These are phyloP conservation scores for Masticophis lateralis DNA, from an alignment of 2,797 vertebrate genomes.

Conservation along the genomic window DNA sequence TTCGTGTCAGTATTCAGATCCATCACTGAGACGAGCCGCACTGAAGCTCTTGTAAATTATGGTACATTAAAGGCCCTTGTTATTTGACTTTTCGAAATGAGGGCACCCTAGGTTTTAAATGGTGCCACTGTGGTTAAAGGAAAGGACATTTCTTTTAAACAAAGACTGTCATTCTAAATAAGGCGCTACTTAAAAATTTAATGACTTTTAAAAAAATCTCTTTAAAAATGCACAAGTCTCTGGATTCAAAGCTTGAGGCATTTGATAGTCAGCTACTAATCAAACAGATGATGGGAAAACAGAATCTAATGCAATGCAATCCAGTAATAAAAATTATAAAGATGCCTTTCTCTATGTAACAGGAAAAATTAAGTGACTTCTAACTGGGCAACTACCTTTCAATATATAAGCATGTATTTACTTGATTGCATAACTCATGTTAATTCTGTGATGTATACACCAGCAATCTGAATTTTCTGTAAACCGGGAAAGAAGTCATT, in stretches of 20 bases:
- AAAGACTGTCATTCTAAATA: not conserved
- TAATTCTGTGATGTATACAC: no score
- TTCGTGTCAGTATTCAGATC: constrained; percentile 11
- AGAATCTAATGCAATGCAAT: not conserved
- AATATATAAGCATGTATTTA: not conserved
- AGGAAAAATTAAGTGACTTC: not conserved
- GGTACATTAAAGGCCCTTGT: constrained; percentile 4
- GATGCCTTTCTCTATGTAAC: not conserved
- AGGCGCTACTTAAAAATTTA: not conserved
- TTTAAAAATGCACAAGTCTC: not conserved
- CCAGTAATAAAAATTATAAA: not conserved
- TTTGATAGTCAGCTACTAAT: not conserved
- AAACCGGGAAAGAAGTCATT: not conserved
- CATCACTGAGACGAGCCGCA: not conserved
- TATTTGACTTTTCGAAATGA: constrained; percentile 1
- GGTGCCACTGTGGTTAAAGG: not conserved
- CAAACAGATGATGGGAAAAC: not conserved
- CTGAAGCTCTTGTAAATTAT: constrained; percentile 6
- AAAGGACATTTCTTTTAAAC: not conserved
- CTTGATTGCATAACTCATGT: not conserved
- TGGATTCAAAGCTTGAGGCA: not conserved
- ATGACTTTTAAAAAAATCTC: not conserved
- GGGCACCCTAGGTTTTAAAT: constrained; percentile 17
- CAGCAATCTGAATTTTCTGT: not conserved
- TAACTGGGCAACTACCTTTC: not conserved